Base-by-base conservation (phyloP, 1,140 invertebrate genomes). In the Microplitis mediator region DNA sequence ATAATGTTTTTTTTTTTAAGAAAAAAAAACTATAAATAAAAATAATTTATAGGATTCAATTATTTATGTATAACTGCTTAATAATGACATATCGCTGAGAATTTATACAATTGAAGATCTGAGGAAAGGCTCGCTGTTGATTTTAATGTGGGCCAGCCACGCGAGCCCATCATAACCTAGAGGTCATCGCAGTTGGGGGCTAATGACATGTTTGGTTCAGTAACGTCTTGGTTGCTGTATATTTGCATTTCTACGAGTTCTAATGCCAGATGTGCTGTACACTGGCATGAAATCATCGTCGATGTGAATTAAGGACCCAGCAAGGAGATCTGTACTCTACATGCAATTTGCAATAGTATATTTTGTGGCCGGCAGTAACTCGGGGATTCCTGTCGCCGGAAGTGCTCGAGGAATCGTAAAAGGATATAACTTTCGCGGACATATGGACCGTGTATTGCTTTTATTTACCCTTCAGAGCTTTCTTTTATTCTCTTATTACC, bases 141-240 rank as follows among this genome's bases (percentile, higher is more conserved):
- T 62, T 76, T 70, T 85, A 85, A 86, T 86, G 83, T 84, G 80
- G 79, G 79, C 79, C 79, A 84, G 77, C 82, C 84, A 86, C 81
- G 85, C 85, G 77, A 86, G 81, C 83, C 80, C 81, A 82, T 84
- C 81, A 84, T 85, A 85, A 85, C 84, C 78, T 79, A 76, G 6
- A 45, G 78, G 80, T 81, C 83, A 85, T 80, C 80, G 76, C 74
- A 72, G 73, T 71, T 72, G 75, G 63, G 64, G 73, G 36, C 69
- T 78, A 78, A 78, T 71, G 71, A 76, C 75, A 78, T 78, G 77
- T 78, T 78, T 76, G 77, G 72, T 62, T 68, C 72, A 70, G 50
- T 64, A 73, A 76, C 63, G 64, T 74, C 63, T 51, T 56, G n/a
- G 58, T 50, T 50, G 65, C 56, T 66, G 67, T n/a, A 51, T 58